Conservation (phyloP, 1,140 invertebrate species). For the Rhynchophorus ferrugineus region DNA sequence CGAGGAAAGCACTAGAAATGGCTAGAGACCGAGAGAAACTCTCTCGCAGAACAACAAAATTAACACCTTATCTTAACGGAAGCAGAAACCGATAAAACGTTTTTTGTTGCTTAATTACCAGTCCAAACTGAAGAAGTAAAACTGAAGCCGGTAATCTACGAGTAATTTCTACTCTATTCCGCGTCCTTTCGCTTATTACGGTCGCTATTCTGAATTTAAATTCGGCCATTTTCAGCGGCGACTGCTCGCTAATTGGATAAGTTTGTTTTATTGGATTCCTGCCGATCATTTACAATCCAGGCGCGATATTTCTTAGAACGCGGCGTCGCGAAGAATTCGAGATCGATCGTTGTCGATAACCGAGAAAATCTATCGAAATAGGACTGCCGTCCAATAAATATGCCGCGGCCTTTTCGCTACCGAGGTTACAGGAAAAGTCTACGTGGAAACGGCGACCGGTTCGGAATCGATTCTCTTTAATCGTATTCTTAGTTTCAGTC, state of each 20-base stretch:
- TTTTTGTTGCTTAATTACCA: conserved; percentile 18
- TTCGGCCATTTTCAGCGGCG: conserved; percentile 25
- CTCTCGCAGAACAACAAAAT: no score
- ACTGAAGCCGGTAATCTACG: no score
- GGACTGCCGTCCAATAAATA: background rate
- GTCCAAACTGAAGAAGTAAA: no score
- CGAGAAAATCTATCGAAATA: background rate
- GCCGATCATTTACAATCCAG: background rate
- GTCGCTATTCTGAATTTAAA: conserved; percentile 29
- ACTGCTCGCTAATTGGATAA: conserved; percentile 27
- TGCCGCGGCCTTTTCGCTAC: background rate
- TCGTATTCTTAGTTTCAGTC: no score
- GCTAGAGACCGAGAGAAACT: no score
- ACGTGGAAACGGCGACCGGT: no score
- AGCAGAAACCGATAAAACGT: no score
- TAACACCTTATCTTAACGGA: no score
- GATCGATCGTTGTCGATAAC: background rate
- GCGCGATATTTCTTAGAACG: background rate
- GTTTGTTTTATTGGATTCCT: conserved; percentile 23
- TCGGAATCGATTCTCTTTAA: no score
- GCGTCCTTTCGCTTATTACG: background rate
- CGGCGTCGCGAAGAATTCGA: background rate
- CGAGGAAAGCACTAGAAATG: no score
- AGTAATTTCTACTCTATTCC: no score
- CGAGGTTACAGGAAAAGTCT: background rate